Evolutionary conservation across 2,888 invertebrate species (phyloP).

Genomic region (Balanococcus diminutus): DNA sequence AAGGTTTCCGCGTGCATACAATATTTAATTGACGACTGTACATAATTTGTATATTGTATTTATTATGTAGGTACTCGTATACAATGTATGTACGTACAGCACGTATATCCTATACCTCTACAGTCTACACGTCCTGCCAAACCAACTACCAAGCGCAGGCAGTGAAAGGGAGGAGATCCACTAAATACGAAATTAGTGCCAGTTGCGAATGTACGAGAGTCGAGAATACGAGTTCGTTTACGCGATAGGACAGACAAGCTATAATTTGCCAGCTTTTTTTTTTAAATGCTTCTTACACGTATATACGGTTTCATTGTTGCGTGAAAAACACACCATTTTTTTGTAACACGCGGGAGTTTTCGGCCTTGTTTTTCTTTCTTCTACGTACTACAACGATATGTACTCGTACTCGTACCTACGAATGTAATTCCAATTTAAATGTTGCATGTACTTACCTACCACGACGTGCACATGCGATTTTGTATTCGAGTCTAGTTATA

Average conservation of each 20-base stretch:
- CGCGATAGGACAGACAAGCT: too few relatives aligned
- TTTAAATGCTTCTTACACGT: not conserved
- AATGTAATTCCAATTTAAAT: not conserved
- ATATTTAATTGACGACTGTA: constrained; percentile 11
- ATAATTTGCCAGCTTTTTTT: not conserved
- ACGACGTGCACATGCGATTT: not conserved
- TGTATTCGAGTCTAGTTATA: not conserved
- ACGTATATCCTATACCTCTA: not conserved
- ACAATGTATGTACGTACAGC: not conserved
- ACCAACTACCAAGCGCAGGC: not conserved
- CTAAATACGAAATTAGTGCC: not conserved
- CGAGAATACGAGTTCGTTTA: not conserved
- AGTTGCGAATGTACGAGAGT: not conserved
- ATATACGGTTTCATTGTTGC: not conserved
- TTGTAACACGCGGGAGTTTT: not conserved
- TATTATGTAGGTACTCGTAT: not conserved
- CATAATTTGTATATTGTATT: not conserved
- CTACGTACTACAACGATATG: not conserved
- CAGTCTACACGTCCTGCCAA: not conserved
- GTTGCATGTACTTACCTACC: not conserved
- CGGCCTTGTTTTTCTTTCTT: not conserved
- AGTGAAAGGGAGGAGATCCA: not conserved
- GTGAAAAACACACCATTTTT: not conserved
- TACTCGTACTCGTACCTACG: not conserved
- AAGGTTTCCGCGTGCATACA: not conserved